Evolutionary conservation across 2,797 vertebrate species (phyloP).

Genomic region (Sebastes paucispinis): DNA sequence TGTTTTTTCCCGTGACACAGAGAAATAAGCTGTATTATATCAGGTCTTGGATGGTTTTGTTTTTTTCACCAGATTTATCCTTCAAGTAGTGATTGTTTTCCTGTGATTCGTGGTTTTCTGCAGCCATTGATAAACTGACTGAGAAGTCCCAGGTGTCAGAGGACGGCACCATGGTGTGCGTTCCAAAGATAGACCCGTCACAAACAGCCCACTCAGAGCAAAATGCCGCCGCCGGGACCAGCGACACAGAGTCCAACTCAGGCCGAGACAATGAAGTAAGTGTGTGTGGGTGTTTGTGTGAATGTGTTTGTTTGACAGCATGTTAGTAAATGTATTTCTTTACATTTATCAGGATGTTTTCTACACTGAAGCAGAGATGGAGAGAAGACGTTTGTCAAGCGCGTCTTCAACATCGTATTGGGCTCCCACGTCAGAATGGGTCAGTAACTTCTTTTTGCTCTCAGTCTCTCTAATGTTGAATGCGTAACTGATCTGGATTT

Average conservation of each 20-base stretch:
- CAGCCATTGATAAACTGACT: slow-evolving; percentile 96
- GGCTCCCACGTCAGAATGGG: slow-evolving; percentile 93
- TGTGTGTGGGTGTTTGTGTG: neutral
- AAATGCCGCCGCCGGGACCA: slow-evolving; percentile 69
- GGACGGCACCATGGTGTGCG: slow-evolving; percentile 92
- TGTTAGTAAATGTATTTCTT: neutral
- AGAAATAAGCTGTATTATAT: neutral
- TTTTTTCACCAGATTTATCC: neutral
- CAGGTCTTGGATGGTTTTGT: neutral
- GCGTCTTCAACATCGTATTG: slow-evolving; percentile 86
- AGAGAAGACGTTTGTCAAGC: slow-evolving; percentile 87
- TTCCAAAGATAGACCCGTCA: slow-evolving; percentile 81
- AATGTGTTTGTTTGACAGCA: neutral
- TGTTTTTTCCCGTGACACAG: neutral
- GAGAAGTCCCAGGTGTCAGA: slow-evolving; percentile 98
- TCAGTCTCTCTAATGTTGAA: neutral
- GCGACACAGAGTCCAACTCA: slow-evolving; percentile 84
- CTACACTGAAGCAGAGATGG: slow-evolving; percentile 84
- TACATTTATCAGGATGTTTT: slow-evolving; percentile 84
- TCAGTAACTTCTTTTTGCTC: slow-evolving; percentile 64
- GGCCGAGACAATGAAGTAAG: slow-evolving; percentile 83
- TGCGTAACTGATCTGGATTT: neutral
- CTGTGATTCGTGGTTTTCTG: neutral
- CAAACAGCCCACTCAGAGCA: slow-evolving; percentile 72
- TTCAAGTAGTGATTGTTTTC: neutral